phyloP scores from a whole-genome alignment of 2,888 invertebrate species.

The Heteropelma amictum region DNA sequence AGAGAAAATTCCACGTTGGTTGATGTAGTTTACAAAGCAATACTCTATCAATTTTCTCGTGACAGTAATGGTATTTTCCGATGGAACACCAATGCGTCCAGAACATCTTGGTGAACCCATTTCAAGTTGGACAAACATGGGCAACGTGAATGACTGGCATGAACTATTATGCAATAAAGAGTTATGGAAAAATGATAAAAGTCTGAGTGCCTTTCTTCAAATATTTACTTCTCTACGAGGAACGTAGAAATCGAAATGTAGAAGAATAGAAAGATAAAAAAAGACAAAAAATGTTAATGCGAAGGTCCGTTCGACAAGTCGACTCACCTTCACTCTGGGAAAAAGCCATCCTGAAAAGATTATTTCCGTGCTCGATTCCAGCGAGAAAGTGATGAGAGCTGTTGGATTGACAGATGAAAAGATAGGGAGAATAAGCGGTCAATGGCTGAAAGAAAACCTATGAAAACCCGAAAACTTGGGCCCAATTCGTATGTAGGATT shows the following conservation, averaged over 20 bases:
- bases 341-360: conserved; percentile 55
- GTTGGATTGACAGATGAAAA: not conserved
- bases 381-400: conserved; percentile 14
- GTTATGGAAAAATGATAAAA: not conserved
- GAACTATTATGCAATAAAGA: conserved; percentile 9
- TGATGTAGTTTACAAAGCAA: too few relatives aligned
- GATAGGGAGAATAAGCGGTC: not conserved
- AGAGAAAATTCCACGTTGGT: too few relatives aligned
- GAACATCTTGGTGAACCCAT: too few relatives aligned
- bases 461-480: not conserved
- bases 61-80: too few relatives aligned
- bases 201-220: conserved; percentile 7
- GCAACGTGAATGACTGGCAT: not conserved
- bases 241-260: not conserved
- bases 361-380: conserved; percentile 35
- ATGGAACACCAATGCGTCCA: too few relatives aligned
- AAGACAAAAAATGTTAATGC: too few relatives aligned
- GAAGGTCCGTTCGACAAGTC: too few relatives aligned
- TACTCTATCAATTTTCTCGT: too few relatives aligned
- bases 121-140: not conserved
- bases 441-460: not conserved
- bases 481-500: conserved; percentile 52
- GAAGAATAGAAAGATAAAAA: not conserved
- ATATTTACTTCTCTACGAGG: conserved; percentile 25
- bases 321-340: too few relatives aligned